Conservation (phyloP, 2,113 vertebrate species). For the Steatornis caripensis region DNA sequence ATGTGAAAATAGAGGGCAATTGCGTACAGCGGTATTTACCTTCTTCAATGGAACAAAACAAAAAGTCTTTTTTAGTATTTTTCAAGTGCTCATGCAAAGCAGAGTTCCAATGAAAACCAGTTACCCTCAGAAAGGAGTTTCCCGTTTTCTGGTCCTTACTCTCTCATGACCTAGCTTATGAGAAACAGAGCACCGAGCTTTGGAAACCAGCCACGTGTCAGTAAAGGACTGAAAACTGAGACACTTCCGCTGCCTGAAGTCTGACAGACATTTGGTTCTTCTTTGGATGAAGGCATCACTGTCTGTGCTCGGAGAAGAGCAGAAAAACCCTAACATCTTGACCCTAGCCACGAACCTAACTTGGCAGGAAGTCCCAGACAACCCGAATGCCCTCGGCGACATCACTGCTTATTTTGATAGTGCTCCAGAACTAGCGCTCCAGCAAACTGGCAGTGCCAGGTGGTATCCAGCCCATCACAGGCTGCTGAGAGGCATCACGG, state of each 20-base stretch:
- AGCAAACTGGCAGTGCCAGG: neutral
- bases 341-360: neutral
- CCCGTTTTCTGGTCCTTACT: neutral
- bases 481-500: rapidly evolving
- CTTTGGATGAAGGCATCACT: neutral
- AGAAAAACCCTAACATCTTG: neutral
- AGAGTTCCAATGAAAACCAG: neutral
- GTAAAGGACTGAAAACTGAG: neutral
- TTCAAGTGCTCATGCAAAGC: neutral
- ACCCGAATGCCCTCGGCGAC: neutral
- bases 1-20: neutral
- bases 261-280: neutral
- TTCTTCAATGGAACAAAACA: neutral
- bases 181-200: neutral
- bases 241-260: rapidly evolving
- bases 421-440: neutral
- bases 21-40: neutral
- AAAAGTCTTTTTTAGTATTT: neutral
- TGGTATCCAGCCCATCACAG: neutral
- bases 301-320: neutral
- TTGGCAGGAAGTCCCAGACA: neutral
- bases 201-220: neutral
- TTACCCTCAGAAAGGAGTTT: neutral
- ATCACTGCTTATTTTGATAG: neutral
- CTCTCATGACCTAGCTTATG: neutral